Evolutionary conservation across 2,797 vertebrate genomes (phyloP), one percentile per base, ranked within the genome.

Genomic region (Dryobates pubescens): DNA sequence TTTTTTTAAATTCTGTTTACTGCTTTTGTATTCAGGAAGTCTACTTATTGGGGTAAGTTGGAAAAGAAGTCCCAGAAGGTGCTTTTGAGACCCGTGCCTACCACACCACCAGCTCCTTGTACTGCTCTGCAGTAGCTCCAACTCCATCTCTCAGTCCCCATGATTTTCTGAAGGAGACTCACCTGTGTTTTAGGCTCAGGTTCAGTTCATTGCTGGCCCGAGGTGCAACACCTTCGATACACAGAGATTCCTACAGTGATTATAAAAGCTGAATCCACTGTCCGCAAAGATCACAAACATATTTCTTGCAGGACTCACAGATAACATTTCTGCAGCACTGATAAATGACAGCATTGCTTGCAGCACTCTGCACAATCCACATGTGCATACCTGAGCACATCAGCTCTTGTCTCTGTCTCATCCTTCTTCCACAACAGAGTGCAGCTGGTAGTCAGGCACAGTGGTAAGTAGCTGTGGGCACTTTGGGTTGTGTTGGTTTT

Each of bases 371-470:
- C 18, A 32, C 64, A 49, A 61, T 32, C 84, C 94, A 77, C 87
- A 32, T 9, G 87, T 71, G 93, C 90, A 49, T 32, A 80, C 45
- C 82, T 89, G 9, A 59, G 68, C 57, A 17, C 73, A 43, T 74
- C 59, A 27, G 5, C 68, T 68, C 14, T 56, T 34, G 80, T 75
- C 83, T 82, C 73, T 7, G 53, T 51, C 82, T 90, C 77, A 4
- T 49, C 93, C 81, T 43, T 3, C 67, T 85, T 77, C 56, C 71
- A 30, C 4, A n/a, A 91, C 0, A 0, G 34, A 72, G 78, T 5
- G 59, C 63, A 54, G 81, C 84, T 63, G 79, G 41, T 43, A 71
- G 54, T 58, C 84, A 91, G 85, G 91, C 70, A 89, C 73, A 86
- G 87, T 19, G 71, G 49, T 14, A 64, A 23, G n/a, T 63, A 89